Evolutionary conservation across 2,113 vertebrate genomes (phyloP).

Genomic region (Callionymus lyra): DNA sequence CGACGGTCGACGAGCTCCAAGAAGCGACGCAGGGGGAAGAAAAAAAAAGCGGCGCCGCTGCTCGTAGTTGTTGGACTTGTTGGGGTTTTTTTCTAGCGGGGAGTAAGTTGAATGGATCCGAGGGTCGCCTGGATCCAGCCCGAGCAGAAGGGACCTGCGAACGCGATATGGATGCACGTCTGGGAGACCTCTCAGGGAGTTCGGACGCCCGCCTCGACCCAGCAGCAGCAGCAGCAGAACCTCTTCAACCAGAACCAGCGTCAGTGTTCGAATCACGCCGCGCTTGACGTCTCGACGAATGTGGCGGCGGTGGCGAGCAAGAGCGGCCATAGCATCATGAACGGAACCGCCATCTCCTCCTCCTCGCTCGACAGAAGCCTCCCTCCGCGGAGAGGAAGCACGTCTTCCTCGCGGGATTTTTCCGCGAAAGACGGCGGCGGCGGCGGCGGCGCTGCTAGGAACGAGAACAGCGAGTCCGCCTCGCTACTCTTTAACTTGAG

Average conservation of each 20-base stretch:
- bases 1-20: conserved; percentile 31
- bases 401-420: conserved; percentile 70
- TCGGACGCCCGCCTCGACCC: conserved; percentile 65
- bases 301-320: conserved; percentile 55
- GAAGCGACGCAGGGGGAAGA: conserved; percentile 31
- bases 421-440: conserved; percentile 73
- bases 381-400: conserved; percentile 60
- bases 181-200: conserved; percentile 94
- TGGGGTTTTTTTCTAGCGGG: conserved; percentile 45
- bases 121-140: conserved; percentile 98
- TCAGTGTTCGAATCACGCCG: conserved; percentile 72
- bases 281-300: conserved; percentile 66
- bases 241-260: conserved; percentile 70
- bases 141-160: conserved; percentile 96
- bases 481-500: conserved; percentile 49
- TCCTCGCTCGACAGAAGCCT: conserved; percentile 31
- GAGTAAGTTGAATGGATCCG: conserved; percentile 89
- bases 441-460: conserved; percentile 55
- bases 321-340: conserved; percentile 37
- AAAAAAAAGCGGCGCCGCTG: conserved; percentile 43
- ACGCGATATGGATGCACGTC: conserved; percentile 96
- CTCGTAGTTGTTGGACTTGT: conserved; percentile 34
- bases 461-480: conserved; percentile 49
- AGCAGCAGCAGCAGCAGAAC: conserved; percentile 56
- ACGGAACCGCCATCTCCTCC: conserved; percentile 42